Percentiles rank a stretch among this genome's conserved stretches.
These are phyloP conservation scores for Propithecus deckenii DNA, from an alignment of 2,797 vertebrate species.

Conservation along the genomic window DNA sequence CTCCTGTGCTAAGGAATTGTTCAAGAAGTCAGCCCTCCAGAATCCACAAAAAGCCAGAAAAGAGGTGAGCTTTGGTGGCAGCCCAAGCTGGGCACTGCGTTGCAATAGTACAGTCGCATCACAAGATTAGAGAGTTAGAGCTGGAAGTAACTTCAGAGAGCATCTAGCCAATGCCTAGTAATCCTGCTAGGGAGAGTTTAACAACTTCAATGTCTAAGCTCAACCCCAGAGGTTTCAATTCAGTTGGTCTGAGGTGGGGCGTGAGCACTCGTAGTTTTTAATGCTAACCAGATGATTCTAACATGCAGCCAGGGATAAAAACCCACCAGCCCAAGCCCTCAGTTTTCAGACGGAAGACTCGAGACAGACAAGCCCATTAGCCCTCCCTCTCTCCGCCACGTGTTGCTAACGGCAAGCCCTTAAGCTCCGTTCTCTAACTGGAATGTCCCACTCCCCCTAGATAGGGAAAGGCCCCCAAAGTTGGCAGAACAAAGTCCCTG, in stretches of 20 bases:
- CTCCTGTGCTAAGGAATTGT: constrained; percentile 76
- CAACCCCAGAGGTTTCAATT: background rate
- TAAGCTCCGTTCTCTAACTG: background rate
- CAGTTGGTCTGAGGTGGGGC: background rate
- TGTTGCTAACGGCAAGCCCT: background rate
- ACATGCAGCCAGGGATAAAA: background rate
- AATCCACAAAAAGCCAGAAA: constrained; percentile 85
- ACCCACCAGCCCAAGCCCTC: background rate
- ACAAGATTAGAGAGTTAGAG: background rate
- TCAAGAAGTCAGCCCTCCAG: constrained; percentile 84
- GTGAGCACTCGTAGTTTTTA: background rate
- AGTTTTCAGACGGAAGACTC: background rate
- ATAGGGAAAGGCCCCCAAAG: background rate
- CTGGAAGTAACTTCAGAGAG: background rate
- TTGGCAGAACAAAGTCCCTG: background rate
- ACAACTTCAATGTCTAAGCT: background rate
- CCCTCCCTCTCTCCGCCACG: background rate
- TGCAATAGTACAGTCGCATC: no score
- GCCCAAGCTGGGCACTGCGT: rapidly evolving
- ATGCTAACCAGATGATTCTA: background rate
- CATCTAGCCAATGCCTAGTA: no score
- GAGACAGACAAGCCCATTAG: rapidly evolving
- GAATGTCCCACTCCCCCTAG: background rate
- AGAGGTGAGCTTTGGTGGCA: constrained; percentile 80
- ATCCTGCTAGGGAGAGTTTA: background rate